Base-by-base conservation (phyloP, 2,888 invertebrate species). In the Uloborus plumipes region DNA sequence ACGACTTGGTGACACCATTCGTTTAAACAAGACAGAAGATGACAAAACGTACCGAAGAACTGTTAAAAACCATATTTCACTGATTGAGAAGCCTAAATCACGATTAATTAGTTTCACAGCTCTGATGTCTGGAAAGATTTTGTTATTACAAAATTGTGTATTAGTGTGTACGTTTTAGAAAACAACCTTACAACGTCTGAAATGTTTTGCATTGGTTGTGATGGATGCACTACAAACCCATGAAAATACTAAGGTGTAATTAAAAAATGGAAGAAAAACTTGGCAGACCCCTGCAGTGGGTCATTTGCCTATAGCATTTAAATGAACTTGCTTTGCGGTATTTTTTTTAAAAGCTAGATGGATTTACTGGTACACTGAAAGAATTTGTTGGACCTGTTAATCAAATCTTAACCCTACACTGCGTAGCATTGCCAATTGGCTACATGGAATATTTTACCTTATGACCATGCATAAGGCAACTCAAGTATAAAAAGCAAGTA, bases 151-250 rank as follows among this genome's bases (percentile, higher is more conserved):
- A 53, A 53, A 53, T 53, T 53, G 3, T 53, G 6, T 53, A 53
- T 53, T 53, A n/a, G n/a, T n/a, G 53, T 3, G 53, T 6, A 53
- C 6, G 2, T 53, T 53, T 53, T 53, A 16, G 53, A 53, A 53
- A 3, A 53, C 53, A 53, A 53, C 6, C n/a, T 53, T 53, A 53
- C 53, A 53, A 53, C 6, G 6, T 53, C 53, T 15, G 6, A 53
- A 53, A 53, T 53, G 2, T 2, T 53, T 53, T 53, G 53, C 53
- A 53, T 53, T 53, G 53, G 53, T 53, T 53, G 53, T 53, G 53
- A 53, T 2, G 53, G 6, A 53, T 6, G 53, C 15, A 15, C 2
- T 53, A 53, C 53, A 53, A 53, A 53, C n/a, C 2, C 53, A 53
- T 3, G 15, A n/a, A 2, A 53, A 53, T 53, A 53, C 53, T 3